phyloP scores from a whole-genome alignment of 2,113 vertebrate genomes.

The Telmatochromis sp. region DNA sequence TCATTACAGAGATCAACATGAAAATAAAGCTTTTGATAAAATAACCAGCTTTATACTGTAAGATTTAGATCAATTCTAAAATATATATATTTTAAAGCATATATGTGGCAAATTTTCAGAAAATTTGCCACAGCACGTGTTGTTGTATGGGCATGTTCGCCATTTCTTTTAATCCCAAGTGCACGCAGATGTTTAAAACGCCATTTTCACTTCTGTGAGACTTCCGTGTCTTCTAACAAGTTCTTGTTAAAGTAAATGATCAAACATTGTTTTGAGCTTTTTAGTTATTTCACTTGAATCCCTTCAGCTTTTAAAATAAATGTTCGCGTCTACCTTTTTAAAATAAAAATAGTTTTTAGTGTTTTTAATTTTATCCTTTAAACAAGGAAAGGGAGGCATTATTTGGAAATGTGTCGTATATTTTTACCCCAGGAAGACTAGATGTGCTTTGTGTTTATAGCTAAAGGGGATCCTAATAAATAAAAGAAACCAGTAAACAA shows the following conservation, averaged over 20 bases:
- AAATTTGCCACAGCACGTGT: not conserved
- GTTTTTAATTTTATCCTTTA: not conserved
- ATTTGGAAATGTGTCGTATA: not conserved
- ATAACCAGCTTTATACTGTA: not conserved
- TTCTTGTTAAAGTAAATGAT: not conserved
- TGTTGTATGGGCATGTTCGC: not conserved
- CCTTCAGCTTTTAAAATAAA: not conserved
- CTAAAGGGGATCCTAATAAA: not conserved
- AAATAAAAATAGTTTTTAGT: not conserved
- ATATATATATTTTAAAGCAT: not conserved
- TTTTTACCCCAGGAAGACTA: not conserved
- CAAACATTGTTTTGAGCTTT: not conserved
- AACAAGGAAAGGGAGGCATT: not conserved
- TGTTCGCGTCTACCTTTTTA: not conserved
- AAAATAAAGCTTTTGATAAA: not conserved
- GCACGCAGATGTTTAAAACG: not conserved
- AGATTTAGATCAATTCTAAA: not conserved
- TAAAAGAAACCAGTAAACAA: not conserved
- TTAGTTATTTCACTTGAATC: not conserved
- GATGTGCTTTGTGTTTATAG: not conserved
- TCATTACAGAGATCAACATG: not conserved
- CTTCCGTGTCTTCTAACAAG: not conserved
- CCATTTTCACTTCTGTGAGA: not conserved
- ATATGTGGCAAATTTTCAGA: not conserved
- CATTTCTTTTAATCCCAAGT: not conserved